These are phyloP conservation scores for Anthopleura sola DNA, from an alignment of 64 coral and sea anemone species.

Conservation along the genomic window DNA sequence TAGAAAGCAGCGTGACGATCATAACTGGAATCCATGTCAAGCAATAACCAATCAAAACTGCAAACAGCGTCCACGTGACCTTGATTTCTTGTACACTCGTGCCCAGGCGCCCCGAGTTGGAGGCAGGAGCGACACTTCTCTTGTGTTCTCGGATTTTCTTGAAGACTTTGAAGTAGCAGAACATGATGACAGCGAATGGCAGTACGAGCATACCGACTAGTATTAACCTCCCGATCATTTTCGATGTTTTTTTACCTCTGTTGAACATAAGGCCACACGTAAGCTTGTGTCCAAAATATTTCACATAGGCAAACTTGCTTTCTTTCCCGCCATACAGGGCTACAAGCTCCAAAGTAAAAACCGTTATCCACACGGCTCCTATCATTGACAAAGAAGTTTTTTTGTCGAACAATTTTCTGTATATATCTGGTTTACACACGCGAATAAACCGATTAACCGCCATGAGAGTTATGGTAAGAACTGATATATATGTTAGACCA, in stretches of 20 bases:
- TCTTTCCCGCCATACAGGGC: background rate
- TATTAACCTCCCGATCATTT: background rate
- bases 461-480: background rate
- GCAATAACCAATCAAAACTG: background rate
- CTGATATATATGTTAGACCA: background rate
- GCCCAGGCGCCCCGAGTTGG: background rate
- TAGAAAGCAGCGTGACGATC: background rate
- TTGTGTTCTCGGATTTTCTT: background rate
- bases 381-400: background rate
- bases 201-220: background rate
- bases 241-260: background rate
- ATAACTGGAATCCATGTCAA: conserved; percentile 12
- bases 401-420: background rate
- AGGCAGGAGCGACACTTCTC: background rate
- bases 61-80: conserved; percentile 6
- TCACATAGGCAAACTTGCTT: background rate
- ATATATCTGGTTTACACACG: background rate
- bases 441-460: conserved; percentile 1
- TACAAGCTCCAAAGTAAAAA: background rate
- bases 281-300: background rate
- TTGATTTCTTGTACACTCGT: conserved; percentile 5
- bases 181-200: background rate
- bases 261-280: background rate
- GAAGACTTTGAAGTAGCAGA: conserved; percentile 3
- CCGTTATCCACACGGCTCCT: background rate